Evolutionary conservation across 92 coral and sea anemone genomes (phyloP), one percentile per base, ranked within the genome.

Genomic region (Epizoanthus rinbou): DNA sequence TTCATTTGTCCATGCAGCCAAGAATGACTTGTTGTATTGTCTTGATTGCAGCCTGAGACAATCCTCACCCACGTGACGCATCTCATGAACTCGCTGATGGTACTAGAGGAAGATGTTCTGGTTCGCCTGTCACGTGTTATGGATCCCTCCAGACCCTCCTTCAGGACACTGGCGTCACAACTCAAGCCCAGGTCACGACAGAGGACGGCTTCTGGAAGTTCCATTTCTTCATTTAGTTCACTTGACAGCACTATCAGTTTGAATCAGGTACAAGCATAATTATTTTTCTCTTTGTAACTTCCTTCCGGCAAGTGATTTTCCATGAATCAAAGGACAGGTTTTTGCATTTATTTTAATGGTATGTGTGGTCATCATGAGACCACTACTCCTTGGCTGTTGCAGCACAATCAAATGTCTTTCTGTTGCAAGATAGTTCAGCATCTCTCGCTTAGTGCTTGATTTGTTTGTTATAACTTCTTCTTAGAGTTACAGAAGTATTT

Each of bases 141-240:
- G 43, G 99, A 96, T 39, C 99, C 99, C 19, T 96, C 99, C 3
- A 91, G 99, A 23, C 99, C 99, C 41, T 94, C 99, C 8, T 94
- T 94, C 84, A 93, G 95, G 69, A 93, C 98, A n/a, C 89, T 96
- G 23, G 89, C 85, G 43, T 59, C 89, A 58, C 84, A 90, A 65
- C 84, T 90, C 45, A 90, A 86, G 86, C 81, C 90, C 8, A 52
- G 25, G 9, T 69, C 85, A 13, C 76, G 87, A 66, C 60, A 81
- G 71, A 87, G 97, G 94, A 88, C 97, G 39, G 76, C 75, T 6
- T 96, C 99, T 24, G 89, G 81, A 14, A 92, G 94, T 72, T 96
- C 99, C 13, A 92, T 91, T 31, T 76, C 91, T 17, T 96, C 99
- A 7, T 66, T 94, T 69, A 67, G 88, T 52, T 93, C 98, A 3